These are phyloP conservation scores for Tolypeutes matacus DNA, from an alignment of 2,797 vertebrate genomes.

Conservation along the genomic window DNA sequence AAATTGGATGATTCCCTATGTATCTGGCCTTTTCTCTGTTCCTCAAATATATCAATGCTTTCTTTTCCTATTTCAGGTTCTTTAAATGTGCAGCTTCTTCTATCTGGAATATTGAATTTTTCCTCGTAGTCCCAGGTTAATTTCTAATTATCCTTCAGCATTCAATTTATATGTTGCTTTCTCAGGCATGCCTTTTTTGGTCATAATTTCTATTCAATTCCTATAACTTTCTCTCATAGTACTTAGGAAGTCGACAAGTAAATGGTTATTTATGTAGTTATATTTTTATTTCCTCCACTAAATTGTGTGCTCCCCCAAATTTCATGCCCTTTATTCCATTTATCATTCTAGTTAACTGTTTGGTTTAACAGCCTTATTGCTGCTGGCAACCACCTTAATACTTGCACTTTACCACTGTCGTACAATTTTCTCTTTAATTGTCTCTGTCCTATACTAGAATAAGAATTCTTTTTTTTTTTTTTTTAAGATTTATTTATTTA, in stretches of 20 bases:
- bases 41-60: background rate
- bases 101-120: background rate
- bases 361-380: background rate
- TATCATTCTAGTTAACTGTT: background rate
- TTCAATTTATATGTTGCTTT: constrained; percentile 15
- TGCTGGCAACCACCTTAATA: background rate
- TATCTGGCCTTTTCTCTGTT: background rate
- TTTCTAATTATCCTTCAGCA: constrained; percentile 55
- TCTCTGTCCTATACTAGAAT: background rate
- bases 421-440: background rate
- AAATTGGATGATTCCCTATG: background rate
- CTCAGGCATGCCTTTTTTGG: background rate
- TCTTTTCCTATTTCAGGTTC: background rate
- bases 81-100: background rate
- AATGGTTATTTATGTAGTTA: constrained; percentile 52
- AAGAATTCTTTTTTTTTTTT: no score
- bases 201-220: background rate
- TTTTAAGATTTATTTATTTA: no score
- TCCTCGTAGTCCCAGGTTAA: background rate
- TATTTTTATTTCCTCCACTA: background rate
- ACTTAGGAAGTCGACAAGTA: background rate
- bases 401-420: background rate
- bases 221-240: background rate
- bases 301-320: background rate
- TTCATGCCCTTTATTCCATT: background rate